Conservation (phyloP, 2,797 vertebrate genomes). For the Pristis pectinata region DNA sequence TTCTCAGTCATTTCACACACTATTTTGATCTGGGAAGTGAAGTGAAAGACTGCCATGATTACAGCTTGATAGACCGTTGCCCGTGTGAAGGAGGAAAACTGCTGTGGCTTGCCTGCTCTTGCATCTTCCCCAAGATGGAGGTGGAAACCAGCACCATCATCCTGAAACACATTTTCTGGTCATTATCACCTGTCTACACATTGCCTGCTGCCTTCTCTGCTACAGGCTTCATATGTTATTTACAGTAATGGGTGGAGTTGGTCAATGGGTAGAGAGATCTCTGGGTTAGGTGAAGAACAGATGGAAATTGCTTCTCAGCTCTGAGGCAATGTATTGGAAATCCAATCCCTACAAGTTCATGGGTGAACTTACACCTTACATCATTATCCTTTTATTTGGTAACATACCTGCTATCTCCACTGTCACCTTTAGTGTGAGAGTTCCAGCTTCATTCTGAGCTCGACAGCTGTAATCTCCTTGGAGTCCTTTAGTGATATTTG, state of each 20-base stretch:
- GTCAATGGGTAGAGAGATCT: neutral
- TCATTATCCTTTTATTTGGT: neutral
- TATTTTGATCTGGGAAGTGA: neutral
- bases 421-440: slow-evolving; percentile 50
- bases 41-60: neutral
- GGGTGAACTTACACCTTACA: neutral
- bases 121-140: neutral
- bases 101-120: neutral
- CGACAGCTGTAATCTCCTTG: slow-evolving; percentile 62
- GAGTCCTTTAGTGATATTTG: slow-evolving; percentile 51
- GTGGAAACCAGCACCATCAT: neutral
- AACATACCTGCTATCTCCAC: slow-evolving; percentile 58
- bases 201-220: neutral
- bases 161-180: too few relatives aligned
- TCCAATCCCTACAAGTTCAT: neutral
- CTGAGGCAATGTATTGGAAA: neutral
- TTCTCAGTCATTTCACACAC: neutral
- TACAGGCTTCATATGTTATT: neutral
- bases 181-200: neutral
- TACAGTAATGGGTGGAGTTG: neutral
- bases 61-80: neutral
- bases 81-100: neutral
- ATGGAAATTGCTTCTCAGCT: neutral
- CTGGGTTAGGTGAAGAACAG: neutral
- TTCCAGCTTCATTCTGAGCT: slow-evolving; percentile 63